phyloP scores from a whole-genome alignment of 2,113 vertebrate genomes.

The Phylloscopus whistleri region DNA sequence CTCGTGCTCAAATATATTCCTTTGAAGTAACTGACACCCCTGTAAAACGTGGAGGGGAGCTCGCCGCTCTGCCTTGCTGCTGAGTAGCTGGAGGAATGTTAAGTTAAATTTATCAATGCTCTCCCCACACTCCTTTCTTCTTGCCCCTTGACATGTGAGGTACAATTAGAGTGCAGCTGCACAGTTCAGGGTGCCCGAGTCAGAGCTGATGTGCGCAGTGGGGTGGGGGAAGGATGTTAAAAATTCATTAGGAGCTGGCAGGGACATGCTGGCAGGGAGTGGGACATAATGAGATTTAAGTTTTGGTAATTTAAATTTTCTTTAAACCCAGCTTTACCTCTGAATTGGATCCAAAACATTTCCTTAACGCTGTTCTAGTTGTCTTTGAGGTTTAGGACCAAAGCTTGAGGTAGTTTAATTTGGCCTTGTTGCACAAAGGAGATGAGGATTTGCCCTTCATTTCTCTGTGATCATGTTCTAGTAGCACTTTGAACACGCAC shows the following conservation, averaged over 20 bases:
- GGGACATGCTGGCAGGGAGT: conserved; percentile 8
- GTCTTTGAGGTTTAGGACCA: neutral
- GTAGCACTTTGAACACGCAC: neutral
- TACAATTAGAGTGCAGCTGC: conserved; percentile 23
- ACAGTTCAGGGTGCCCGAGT: neutral
- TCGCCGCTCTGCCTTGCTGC: neutral
- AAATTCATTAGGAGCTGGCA: conserved; percentile 58
- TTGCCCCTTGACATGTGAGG: conserved; percentile 48
- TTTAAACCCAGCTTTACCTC: conserved; percentile 1
- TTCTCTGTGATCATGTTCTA: neutral
- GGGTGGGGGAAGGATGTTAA: conserved; percentile 36
- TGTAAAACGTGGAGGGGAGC: conserved; percentile 14
- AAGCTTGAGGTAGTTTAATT: neutral
- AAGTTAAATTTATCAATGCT: conserved; percentile 27
- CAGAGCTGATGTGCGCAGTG: conserved; percentile 4
- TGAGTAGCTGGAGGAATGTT: conserved; percentile 35
- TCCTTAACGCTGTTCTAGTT: neutral
- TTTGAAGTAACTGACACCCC: conserved; percentile 46
- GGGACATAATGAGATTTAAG: conserved; percentile 39
- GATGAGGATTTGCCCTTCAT: neutral
- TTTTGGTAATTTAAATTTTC: conserved; percentile 27
- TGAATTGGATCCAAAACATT: neutral
- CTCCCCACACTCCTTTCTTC: conserved; percentile 35
- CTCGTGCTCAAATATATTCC: conserved; percentile 12
- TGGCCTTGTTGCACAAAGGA: neutral